Conservation (phyloP, 1,140 invertebrate genomes). For the Portunus trituberculatus region DNA sequence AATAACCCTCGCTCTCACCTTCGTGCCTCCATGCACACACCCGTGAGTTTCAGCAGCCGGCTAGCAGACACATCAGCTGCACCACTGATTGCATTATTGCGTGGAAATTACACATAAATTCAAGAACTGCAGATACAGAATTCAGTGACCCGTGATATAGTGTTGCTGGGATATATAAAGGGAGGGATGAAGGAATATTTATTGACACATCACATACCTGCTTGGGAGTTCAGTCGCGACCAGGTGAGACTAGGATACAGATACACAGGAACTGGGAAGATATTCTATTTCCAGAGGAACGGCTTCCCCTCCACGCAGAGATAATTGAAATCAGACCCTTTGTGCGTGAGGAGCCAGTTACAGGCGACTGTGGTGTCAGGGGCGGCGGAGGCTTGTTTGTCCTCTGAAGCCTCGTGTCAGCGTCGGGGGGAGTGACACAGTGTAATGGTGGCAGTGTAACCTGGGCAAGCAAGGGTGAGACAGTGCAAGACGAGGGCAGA, state of each 20-base stretch:
- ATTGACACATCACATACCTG: not conserved
- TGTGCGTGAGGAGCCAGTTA: not conserved
- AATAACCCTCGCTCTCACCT: too few species aligned
- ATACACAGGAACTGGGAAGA: not conserved
- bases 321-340: not conserved
- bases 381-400: not conserved
- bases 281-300: not conserved
- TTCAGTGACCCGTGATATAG: not conserved
- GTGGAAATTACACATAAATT: not conserved
- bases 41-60: not conserved
- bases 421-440: not conserved
- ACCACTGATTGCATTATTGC: not conserved
- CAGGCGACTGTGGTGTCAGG: not conserved
- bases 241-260: not conserved
- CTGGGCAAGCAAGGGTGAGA: not conserved
- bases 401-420: not conserved
- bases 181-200: not conserved
- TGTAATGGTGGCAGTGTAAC: not conserved
- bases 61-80: not conserved
- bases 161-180: not conserved
- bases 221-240: not conserved
- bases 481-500: not conserved
- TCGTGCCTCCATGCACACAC: not conserved
- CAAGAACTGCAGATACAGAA: not conserved
- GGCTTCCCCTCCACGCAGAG: conserved; percentile 5